Conservation (phyloP, 2,113 vertebrate genomes). For the Phylloscopus trochiloides region DNA sequence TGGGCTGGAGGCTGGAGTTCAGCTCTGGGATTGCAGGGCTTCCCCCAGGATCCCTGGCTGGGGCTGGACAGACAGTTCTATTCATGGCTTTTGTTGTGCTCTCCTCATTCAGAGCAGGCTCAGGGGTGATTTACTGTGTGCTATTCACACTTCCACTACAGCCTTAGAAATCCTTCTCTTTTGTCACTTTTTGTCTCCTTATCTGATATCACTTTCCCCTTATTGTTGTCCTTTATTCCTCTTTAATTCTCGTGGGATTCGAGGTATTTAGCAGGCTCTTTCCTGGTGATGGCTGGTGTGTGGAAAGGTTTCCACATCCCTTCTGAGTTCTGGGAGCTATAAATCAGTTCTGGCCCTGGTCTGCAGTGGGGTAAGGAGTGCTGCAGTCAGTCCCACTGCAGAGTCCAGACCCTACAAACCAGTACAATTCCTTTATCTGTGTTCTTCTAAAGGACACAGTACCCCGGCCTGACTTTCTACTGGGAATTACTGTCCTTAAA, state of each 20-base stretch:
- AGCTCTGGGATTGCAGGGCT: neutral
- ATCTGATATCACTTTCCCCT: neutral
- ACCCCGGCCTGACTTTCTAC: neutral
- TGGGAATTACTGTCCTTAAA: neutral
- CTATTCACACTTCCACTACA: neutral
- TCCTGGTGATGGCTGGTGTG: neutral
- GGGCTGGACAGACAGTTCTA: neutral
- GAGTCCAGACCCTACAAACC: neutral
- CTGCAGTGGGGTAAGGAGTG: neutral
- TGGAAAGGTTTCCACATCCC: neutral
- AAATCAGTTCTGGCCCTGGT: neutral
- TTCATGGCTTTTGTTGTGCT: constrained; percentile 12
- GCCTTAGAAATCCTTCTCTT: neutral
- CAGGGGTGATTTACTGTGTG: constrained; percentile 3
- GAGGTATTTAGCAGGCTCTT: neutral
- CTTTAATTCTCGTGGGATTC: neutral
- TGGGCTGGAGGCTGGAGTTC: neutral
- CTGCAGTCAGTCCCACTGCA: neutral
- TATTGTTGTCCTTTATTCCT: neutral
- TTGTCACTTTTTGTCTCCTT: neutral
- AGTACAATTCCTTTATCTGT: neutral
- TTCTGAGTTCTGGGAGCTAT: neutral
- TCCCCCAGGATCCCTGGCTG: neutral
- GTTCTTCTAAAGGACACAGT: neutral
- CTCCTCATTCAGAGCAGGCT: constrained; percentile 17